phyloP scores from a whole-genome alignment of 2,113 vertebrate species.

The Polypterus senegalus region DNA sequence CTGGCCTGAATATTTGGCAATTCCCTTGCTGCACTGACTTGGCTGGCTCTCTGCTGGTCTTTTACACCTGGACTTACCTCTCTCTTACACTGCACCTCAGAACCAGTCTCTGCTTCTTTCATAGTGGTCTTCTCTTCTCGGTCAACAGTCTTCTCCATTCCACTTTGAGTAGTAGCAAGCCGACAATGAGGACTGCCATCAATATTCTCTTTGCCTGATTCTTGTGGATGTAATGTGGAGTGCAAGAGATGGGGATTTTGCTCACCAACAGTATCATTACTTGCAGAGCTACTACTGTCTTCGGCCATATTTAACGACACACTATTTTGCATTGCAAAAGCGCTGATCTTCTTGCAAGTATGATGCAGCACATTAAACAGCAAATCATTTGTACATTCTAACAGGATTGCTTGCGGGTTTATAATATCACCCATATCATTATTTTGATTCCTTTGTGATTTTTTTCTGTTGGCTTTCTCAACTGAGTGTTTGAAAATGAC shows the following conservation, averaged over 20 bases:
- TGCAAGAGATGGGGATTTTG: slow-evolving; percentile 29
- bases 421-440: slow-evolving; percentile 27
- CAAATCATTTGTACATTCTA: slow-evolving; percentile 62
- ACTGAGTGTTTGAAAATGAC: slow-evolving; percentile 71
- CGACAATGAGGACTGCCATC: slow-evolving; percentile 22
- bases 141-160: slow-evolving; percentile 24
- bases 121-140: slow-evolving; percentile 25
- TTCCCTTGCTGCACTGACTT: slow-evolving; percentile 19
- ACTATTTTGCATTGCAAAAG: slow-evolving; percentile 45
- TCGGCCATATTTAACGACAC: slow-evolving; percentile 26
- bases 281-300: slow-evolving; percentile 17
- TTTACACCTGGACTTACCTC: neutral
- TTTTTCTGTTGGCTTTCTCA: slow-evolving; percentile 64
- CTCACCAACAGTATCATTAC: slow-evolving; percentile 21
- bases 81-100: slow-evolving; percentile 27
- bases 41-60: slow-evolving; percentile 26
- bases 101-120: slow-evolving; percentile 16
- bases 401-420: slow-evolving; percentile 48
- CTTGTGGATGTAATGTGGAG: slow-evolving; percentile 29
- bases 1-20: no score
- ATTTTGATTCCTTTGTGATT: slow-evolving; percentile 31
- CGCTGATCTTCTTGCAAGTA: slow-evolving; percentile 72
- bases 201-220: slow-evolving; percentile 24
- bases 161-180: slow-evolving; percentile 26
- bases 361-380: slow-evolving; percentile 70